phyloP scores from a whole-genome alignment of 2,113 vertebrate species.

The Hypanus sabinus region DNA sequence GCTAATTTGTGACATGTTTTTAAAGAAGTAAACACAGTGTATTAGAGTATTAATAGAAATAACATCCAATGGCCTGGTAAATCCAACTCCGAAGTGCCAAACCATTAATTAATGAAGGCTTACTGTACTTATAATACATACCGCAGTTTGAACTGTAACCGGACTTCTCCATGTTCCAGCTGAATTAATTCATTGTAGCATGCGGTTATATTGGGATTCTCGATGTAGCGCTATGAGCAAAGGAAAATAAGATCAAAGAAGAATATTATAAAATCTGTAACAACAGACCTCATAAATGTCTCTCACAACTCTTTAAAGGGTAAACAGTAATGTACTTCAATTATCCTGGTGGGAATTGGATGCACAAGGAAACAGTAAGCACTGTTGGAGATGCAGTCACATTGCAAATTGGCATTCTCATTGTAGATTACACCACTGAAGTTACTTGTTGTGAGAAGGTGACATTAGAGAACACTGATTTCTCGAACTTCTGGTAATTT shows the following conservation, averaged over 20 bases:
- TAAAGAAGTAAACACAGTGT: no score
- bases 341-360: neutral
- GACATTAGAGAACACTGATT: neutral
- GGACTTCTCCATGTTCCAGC: constrained; percentile 83
- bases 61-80: no score
- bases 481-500: no score
- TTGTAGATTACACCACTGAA: neutral
- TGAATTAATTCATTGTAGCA: constrained; percentile 94
- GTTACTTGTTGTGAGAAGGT: neutral
- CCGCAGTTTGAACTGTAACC: constrained; percentile 90
- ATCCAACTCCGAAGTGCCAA: no score
- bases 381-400: neutral
- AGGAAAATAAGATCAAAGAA: constrained; percentile 41
- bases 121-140: constrained; percentile 49
- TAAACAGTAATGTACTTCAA: neutral
- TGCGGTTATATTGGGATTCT: constrained; percentile 76
- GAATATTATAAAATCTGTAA: neutral
- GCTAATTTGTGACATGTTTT: no score
- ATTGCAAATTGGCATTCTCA: neutral
- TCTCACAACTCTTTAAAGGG: neutral
- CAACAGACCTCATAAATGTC: neutral
- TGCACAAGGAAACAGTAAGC: neutral
- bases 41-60: no score
- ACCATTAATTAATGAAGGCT: no score
- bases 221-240: constrained; percentile 77